phyloP scores from a whole-genome alignment of 2,797 vertebrate species.

The Sorex maritimensis region DNA sequence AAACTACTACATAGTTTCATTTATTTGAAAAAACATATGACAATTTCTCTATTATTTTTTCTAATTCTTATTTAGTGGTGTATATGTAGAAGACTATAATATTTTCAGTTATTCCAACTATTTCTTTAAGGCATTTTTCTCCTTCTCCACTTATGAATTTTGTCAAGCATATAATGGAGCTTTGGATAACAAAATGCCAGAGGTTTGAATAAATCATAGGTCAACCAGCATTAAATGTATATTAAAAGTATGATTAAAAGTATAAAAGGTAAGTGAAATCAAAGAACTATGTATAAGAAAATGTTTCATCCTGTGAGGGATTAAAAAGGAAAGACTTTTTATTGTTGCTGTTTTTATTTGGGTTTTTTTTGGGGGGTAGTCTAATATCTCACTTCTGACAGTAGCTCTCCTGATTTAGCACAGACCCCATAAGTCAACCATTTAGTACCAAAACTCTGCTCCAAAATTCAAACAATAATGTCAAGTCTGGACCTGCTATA shows the following conservation, averaged over 20 bases:
- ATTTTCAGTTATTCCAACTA: slow-evolving; percentile 47
- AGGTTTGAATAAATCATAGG: slow-evolving; percentile 3
- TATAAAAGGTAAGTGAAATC: slow-evolving; percentile 26
- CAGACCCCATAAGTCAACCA: neutral
- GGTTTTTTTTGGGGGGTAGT: neutral
- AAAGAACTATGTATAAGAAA: neutral
- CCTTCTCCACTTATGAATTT: slow-evolving; percentile 13
- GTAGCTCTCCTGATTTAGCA: neutral
- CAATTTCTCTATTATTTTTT: slow-evolving; percentile 81
- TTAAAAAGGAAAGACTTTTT: neutral
- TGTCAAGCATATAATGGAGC: neutral
- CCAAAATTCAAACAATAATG: neutral
- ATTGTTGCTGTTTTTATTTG: neutral
- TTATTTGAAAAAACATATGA: slow-evolving; percentile 83
- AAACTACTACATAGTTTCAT: slow-evolving; percentile 78
- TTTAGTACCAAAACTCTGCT: neutral
- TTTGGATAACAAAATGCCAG: neutral
- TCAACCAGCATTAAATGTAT: slow-evolving; percentile 54
- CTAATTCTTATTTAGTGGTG: slow-evolving; percentile 65
- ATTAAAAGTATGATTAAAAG: neutral
- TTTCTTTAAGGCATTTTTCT: slow-evolving; percentile 28
- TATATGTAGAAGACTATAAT: slow-evolving; percentile 62
- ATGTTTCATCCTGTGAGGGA: neutral
- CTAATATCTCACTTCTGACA: neutral
- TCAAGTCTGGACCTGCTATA: neutral